These are phyloP conservation scores for Caranx melampygus DNA, from an alignment of 2,113 vertebrate species.

Conservation along the genomic window DNA sequence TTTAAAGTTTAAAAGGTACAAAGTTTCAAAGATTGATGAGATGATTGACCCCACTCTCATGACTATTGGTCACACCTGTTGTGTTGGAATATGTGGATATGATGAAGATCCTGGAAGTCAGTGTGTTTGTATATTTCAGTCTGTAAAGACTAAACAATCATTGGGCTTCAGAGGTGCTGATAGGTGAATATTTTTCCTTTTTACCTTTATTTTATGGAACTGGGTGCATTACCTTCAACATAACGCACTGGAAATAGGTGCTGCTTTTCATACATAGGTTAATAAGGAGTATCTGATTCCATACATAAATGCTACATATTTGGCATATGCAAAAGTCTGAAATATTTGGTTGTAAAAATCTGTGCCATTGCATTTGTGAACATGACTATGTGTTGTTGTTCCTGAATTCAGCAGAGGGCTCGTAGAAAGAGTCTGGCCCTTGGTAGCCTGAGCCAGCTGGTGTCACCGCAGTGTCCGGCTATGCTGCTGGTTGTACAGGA, in stretches of 20 bases:
- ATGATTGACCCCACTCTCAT: neutral
- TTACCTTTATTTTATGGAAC: neutral
- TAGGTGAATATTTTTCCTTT: neutral
- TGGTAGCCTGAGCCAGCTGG: constrained; percentile 76
- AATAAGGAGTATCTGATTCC: neutral
- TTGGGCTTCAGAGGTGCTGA: neutral
- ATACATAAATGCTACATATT: neutral
- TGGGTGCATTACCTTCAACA: no score
- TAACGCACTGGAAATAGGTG: neutral
- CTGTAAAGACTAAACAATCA: neutral
- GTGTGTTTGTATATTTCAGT: no score
- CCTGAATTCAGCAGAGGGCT: constrained; percentile 69
- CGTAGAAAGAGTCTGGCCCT: constrained; percentile 56
- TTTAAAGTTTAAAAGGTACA: constrained; percentile 17
- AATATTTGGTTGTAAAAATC: neutral
- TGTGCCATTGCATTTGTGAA: constrained; percentile 2
- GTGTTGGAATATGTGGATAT: neutral
- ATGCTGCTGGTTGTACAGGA: constrained; percentile 78
- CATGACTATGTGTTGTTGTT: neutral
- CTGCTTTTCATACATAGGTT: neutral
- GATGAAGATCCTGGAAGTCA: no score
- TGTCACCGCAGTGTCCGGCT: constrained; percentile 74
- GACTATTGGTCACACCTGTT: neutral
- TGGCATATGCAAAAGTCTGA: neutral
- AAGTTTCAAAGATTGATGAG: neutral